Evolutionary conservation across 2,888 invertebrate genomes (phyloP), one percentile per base, ranked within the genome.

Genomic region (Megastigmus dorsalis): DNA sequence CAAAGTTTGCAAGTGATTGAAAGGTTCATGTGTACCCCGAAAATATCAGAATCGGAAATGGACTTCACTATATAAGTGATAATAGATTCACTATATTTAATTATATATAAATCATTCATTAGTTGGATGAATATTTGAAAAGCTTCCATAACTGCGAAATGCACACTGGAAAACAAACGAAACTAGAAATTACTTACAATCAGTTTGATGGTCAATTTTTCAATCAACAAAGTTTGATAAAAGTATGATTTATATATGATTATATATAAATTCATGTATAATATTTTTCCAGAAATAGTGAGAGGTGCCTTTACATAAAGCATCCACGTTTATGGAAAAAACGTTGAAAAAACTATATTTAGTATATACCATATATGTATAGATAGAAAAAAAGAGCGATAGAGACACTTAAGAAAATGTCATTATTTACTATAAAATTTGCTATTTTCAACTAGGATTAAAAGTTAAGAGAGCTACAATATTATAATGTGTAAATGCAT

Each of bases 271-370:
- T 59, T 59, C 41, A n/a, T 28, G 26, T 52, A 52, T 28, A 3
- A 20, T 26, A 41, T 59, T 41, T 38, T 45, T 28, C 13, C 30
- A 50, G 23, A 26, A 48, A 36, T 18, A 36, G 80, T 74, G 48
- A 84, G 78, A 66, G 82, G 77, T 68, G 76, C 74, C 77, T 85
- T 85, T 55, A 83, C 83, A 73, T 83, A 85, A 72, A 81, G 78
- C 80, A 78, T 81, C 84, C 83, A 79, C 69, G 79, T 78, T n/a
- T n/a, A 69, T 52, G 4, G 3, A 45, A 28, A 70, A 18, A 65
- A 28, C 18, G 18, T 41, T 54, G 0, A 26, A 59, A n/a, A n/a
- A 41, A 28, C 13, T 9, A 38, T 50, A 33, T 50, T 48, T 62
- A 68, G 57, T 10, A 13, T 50, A 38, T 48, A 38, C 6, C 18